Percentiles rank a stretch among this genome's conserved stretches.
Evolutionary conservation across 2,797 vertebrate genomes (phyloP).

Genomic region (Gadopsis marmoratus): DNA sequence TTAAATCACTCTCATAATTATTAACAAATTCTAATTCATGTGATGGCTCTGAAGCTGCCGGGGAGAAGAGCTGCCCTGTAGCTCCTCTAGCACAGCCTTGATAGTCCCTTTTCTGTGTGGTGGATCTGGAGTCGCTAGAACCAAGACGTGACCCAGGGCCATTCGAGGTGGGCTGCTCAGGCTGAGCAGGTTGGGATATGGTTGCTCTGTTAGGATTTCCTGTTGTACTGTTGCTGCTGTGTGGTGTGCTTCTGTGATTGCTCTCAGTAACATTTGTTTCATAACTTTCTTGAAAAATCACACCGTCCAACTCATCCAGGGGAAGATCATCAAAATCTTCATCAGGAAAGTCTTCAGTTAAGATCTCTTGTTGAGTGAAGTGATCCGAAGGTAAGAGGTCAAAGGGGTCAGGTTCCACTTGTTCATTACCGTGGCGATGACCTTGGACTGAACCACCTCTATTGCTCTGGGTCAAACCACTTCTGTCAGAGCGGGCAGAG

Average conservation of each 20-base stretch:
- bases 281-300: conserved; percentile 83
- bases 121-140: conserved; percentile 29
- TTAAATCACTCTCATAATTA: conserved; percentile 45
- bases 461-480: conserved; percentile 31
- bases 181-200: conserved; percentile 28
- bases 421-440: conserved; percentile 8
- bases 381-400: conserved; percentile 5
- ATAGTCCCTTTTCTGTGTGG: conserved; percentile 37
- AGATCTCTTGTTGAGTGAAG: conserved; percentile 31
- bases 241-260: conserved; percentile 25
- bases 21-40: conserved; percentile 1
- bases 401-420: conserved; percentile 19
- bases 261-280: conserved; percentile 27
- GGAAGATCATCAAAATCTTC: conserved; percentile 89
- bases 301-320: conserved; percentile 88
- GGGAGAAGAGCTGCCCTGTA: neutral
- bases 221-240: conserved; percentile 24
- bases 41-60: conserved; percentile 24
- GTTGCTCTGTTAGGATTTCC: conserved; percentile 14
- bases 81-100: neutral
- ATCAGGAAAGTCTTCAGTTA: conserved; percentile 75
- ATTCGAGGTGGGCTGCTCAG: conserved; percentile 11
- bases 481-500: conserved; percentile 29
- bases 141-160: conserved; percentile 9
- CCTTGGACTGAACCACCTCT: conserved; percentile 38